These are phyloP conservation scores for Carollia perspicillata DNA, from an alignment of 2,113 vertebrate genomes.

Conservation along the genomic window DNA sequence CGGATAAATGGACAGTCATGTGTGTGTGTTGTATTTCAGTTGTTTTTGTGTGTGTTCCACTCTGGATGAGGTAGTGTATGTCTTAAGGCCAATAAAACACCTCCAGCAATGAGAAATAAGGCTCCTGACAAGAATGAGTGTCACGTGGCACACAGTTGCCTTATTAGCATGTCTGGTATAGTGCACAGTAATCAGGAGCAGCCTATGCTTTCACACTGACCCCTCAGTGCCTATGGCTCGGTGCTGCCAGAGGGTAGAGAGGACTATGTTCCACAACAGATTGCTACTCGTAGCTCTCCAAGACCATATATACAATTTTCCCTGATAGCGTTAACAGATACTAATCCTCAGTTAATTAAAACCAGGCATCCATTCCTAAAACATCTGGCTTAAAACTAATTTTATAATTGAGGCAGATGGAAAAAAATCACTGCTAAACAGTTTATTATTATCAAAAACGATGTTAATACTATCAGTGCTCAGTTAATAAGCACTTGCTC, in stretches of 20 bases:
- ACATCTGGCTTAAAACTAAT: background rate
- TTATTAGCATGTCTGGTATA: background rate
- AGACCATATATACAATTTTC: background rate
- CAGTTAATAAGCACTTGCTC: background rate
- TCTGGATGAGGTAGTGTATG: background rate
- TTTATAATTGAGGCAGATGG: background rate
- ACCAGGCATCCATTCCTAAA: background rate
- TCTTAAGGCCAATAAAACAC: background rate
- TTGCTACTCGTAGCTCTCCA: background rate
- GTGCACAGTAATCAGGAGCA: background rate
- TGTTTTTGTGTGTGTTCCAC: background rate
- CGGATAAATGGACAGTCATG: background rate
- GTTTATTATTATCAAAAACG: background rate
- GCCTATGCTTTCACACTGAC: background rate
- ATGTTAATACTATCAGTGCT: background rate
- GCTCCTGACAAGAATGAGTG: background rate
- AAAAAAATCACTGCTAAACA: background rate
- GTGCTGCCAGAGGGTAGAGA: background rate
- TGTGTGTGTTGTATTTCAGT: background rate
- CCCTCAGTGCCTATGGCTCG: background rate
- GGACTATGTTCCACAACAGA: background rate
- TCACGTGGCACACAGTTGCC: background rate
- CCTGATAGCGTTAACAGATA: background rate
- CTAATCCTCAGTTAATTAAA: slow-evolving; percentile 31
- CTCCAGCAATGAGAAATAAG: background rate